phyloP scores from a whole-genome alignment of 2,888 invertebrate species.

The Caprella mutica region DNA sequence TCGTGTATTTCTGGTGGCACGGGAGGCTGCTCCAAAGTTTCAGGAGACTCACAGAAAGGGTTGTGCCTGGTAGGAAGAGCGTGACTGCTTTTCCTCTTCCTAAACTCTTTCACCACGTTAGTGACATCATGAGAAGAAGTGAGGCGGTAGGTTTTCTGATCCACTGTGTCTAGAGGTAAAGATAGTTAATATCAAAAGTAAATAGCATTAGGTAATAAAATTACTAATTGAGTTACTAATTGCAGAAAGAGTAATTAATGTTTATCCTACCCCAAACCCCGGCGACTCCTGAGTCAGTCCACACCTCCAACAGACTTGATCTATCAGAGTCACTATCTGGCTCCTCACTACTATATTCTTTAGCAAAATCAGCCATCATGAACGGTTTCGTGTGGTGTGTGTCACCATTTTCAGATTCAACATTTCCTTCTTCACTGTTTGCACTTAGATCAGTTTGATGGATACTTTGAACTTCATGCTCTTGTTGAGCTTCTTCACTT shows the following conservation, averaged over 20 bases:
- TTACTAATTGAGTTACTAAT: background rate
- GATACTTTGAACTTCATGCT: too few relatives aligned
- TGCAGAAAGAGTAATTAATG: background rate
- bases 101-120: conserved; percentile 47
- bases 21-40: conserved; percentile 41
- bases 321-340: conserved; percentile 40
- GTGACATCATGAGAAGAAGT: conserved; percentile 45
- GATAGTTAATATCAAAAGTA: background rate
- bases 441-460: too few relatives aligned
- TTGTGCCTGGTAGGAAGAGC: conserved; percentile 40
- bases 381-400: conserved; percentile 25
- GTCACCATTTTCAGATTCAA: background rate
- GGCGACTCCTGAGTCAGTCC: conserved; percentile 34
- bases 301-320: conserved; percentile 37
- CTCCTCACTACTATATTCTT: conserved; percentile 35
- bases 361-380: conserved; percentile 33
- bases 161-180: too few relatives aligned
- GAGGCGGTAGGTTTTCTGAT: conserved; percentile 39
- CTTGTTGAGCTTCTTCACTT: too few relatives aligned
- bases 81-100: conserved; percentile 45
- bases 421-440: background rate
- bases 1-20: conserved; percentile 70
- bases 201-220: background rate
- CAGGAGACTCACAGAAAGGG: conserved; percentile 5
- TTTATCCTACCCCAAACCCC: conserved; percentile 21